Base-by-base conservation (phyloP, 2,888 invertebrate genomes). In the Dicyrtomina minuta region DNA sequence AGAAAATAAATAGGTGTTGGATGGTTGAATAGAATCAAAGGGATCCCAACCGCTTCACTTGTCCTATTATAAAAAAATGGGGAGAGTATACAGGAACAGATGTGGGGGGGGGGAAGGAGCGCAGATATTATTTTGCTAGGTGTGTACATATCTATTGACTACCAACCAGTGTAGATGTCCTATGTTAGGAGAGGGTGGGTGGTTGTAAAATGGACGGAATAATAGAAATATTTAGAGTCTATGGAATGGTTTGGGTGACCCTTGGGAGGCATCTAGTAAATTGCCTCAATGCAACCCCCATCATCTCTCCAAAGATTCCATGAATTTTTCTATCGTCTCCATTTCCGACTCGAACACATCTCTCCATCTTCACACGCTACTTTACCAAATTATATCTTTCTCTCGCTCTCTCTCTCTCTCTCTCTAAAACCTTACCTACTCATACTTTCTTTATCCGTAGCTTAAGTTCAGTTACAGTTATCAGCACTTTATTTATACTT, bases 261-360 rank as follows among this genome's bases (percentile, higher is more conserved):
- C 65, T 26, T 55, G 65, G 65, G 65, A 65, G 43, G 44, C 65
- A 65, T 65, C 43, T 15, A 65, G 41, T 65, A 65, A 65, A 65
- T 65, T 65, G 65, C 65, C 44, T 65, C 55, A 41, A 56, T 65
- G 41, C 55, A 26, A 24, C 27, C 49, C 46, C 49, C 33, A 49
- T 33, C 60, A 60, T 62, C 62, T 62, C 8, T 27, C 49, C 20
- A 12, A 12, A 53, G 20, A 53, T 20, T 53, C 22, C 51, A 20
- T 53, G 51, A n/a, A 53, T 55, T 55, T 51, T 8, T 51, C 51
- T 20, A 33, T 20, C 22, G 15, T 61, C 43, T 61, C 46, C 27
- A 33, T 33, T 58, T 39, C 58, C 26, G 8, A 33, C 33, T 39
- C 58, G 8, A 33, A 33, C 33, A 1, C 56, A 12, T 5, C 53